Evolutionary conservation across 2,113 vertebrate genomes (phyloP), one percentile per base, ranked within the genome.

Genomic region (Myiozetetes cayanensis): DNA sequence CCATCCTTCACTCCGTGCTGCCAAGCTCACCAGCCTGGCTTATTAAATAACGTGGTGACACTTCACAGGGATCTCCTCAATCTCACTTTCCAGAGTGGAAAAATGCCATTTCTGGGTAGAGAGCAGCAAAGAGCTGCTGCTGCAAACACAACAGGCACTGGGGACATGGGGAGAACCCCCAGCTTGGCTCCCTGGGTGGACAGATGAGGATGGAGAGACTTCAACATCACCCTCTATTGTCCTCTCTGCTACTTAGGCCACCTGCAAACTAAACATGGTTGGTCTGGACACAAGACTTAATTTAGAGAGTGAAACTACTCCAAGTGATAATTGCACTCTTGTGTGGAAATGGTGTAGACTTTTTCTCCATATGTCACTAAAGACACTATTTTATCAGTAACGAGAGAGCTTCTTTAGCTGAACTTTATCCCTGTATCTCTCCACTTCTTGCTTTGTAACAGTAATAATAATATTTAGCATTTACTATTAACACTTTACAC

Each of bases 401-500:
- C 0, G 0, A 65, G 55, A 25, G 31, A 78, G 33, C 35, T 72
- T 72, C 67, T 74, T 81, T 10, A 1, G 58, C 46, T 67, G 84
- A 88, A 68, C 78, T 88, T 55, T 14, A 30, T 66, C 35, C 30
- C 46, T 52, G 12, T 35, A 28, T 72, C 77, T 77, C 58, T 86
- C 65, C 68, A 59, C 41, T 79, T 66, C 49, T 91, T 70, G 28
- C 58, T 96, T 84, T 76, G 16, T 56, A 53, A 84, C 79, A 90
- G 82, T 35, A 90, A 85, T 83, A 91, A 81, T 77, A 85, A 61
- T 62, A 87, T 83, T 92, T 83, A 91, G 67, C 37, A 16, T 74
- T 61, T 77, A 75, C 44, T 24, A 53, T 52, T 52, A 89, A 46
- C 33, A 44, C 28, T 92, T 93, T 77, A 30, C 35, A 10, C 66